phyloP scores from a whole-genome alignment of 1,140 invertebrate species.

The Dendroctonus valens region DNA sequence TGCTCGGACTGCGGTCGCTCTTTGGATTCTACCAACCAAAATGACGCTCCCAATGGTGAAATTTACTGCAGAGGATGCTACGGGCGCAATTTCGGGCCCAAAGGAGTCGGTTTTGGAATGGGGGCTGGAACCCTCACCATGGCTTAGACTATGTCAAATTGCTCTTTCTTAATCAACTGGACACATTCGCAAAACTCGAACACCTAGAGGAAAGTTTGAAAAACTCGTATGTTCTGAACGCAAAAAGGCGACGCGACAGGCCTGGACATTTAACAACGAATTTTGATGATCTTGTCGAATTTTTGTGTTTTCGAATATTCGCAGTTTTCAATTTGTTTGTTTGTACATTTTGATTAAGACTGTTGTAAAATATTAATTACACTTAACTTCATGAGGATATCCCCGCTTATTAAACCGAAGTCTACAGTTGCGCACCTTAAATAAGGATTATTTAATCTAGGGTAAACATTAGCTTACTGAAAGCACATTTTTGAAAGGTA shows the following conservation, averaged over 20 bases:
- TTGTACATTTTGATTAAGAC: slow-evolving; percentile 32
- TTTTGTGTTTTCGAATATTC: background rate
- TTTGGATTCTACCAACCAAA: slow-evolving; percentile 90
- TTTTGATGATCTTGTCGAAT: slow-evolving; percentile 3
- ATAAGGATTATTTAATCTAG: slow-evolving; percentile 5
- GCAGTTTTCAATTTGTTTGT: background rate
- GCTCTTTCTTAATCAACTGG: slow-evolving; percentile 26
- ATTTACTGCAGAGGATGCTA: slow-evolving; percentile 96
- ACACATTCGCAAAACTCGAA: slow-evolving; percentile 3
- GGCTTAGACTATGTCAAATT: slow-evolving; percentile 51
- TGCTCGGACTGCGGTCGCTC: slow-evolving; percentile 91
- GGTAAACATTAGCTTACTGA: slow-evolving; percentile 31
- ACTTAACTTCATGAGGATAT: slow-evolving; percentile 32
- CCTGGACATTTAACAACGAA: slow-evolving; percentile 11
- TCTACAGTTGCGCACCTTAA: slow-evolving; percentile 16
- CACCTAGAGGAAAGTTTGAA: background rate
- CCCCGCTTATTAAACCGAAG: slow-evolving; percentile 21
- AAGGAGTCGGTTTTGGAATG: slow-evolving; percentile 88
- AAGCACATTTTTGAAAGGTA: slow-evolving; percentile 35
- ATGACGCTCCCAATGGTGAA: slow-evolving; percentile 88
- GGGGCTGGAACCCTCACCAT: slow-evolving; percentile 84
- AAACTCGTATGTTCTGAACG: background rate
- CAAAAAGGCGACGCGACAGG: slow-evolving; percentile 12
- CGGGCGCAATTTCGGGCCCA: slow-evolving; percentile 88
- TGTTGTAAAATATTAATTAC: slow-evolving; percentile 31